Percentiles rank a stretch among this genome's conserved stretches.
These are phyloP conservation scores for Phrynocephalus forsythii DNA, from an alignment of 2,797 vertebrate genomes.

Conservation along the genomic window DNA sequence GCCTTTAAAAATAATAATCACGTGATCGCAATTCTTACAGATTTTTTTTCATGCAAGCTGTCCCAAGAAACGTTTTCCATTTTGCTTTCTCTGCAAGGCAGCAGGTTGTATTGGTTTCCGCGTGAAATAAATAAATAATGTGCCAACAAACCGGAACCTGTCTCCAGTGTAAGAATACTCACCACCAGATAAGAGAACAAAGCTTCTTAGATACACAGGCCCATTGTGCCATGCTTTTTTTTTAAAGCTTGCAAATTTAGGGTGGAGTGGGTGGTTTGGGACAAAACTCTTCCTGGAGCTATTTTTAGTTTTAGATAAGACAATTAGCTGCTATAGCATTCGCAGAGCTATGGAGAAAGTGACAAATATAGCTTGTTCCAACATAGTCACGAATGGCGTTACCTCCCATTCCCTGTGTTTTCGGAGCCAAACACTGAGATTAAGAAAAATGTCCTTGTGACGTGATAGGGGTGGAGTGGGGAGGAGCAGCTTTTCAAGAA, in stretches of 20 bases:
- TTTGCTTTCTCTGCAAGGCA: not conserved
- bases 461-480: no score
- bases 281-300: conserved; percentile 60
- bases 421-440: no score
- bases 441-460: no score
- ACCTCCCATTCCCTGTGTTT: no score
- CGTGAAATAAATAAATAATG: not conserved
- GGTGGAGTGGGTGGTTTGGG: not conserved
- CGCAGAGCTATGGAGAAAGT: not conserved
- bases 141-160: not conserved
- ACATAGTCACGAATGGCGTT: no score
- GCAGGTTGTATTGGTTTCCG: not conserved
- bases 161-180: conserved; percentile 52
- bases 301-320: conserved; percentile 57
- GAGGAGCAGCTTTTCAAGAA: no score
- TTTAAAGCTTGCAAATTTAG: conserved; percentile 58
- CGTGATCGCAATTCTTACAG: not conserved
- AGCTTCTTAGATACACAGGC: conserved; percentile 45
- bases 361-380: conserved; percentile 6
- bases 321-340: not conserved
- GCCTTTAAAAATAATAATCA: not conserved
- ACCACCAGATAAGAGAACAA: conserved; percentile 48
- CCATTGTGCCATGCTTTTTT: conserved; percentile 52
- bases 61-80: no score
- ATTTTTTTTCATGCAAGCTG: not conserved